Percentiles rank a stretch among this genome's conserved stretches.
Evolutionary conservation across 1,140 invertebrate species (phyloP).

Genomic region (Melitaea cinxia): DNA sequence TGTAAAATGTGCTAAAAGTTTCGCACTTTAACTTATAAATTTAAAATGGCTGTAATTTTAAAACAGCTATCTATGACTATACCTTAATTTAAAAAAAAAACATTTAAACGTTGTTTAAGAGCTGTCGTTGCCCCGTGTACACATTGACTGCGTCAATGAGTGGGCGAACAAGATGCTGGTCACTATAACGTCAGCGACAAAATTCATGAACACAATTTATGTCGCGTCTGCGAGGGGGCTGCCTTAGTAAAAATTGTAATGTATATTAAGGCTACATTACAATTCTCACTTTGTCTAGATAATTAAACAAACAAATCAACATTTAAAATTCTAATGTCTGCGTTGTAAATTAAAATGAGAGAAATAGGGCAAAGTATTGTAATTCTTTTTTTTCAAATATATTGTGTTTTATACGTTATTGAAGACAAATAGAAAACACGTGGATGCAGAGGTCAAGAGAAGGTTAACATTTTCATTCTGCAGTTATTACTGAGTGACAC

Average conservation of each 20-base stretch:
- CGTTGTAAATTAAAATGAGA: too few relatives aligned
- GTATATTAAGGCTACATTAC: background rate
- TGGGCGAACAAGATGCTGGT: constrained; percentile 48
- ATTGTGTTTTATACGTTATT: background rate
- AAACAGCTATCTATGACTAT: too few relatives aligned
- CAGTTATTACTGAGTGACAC: background rate
- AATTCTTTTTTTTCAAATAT: background rate
- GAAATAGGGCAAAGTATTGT: too few relatives aligned
- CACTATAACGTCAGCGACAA: constrained; percentile 44
- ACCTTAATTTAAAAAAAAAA: too few relatives aligned
- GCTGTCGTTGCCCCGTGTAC: constrained; percentile 11
- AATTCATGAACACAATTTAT: constrained; percentile 57
- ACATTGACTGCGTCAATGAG: constrained; percentile 47
- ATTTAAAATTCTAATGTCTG: too few relatives aligned
- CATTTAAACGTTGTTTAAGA: background rate
- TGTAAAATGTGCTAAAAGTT: too few relatives aligned
- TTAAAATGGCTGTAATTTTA: too few relatives aligned
- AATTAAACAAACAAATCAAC: too few relatives aligned
- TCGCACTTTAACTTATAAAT: too few relatives aligned
- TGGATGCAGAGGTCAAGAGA: constrained; percentile 9
- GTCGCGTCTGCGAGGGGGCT: constrained; percentile 8
- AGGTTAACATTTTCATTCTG: constrained; percentile 15
- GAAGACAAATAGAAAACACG: constrained; percentile 11
- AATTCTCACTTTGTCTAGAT: background rate
- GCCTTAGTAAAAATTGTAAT: background rate